These are phyloP conservation scores for Bombus fervidus DNA, from an alignment of 1,140 invertebrate genomes.

Conservation along the genomic window DNA sequence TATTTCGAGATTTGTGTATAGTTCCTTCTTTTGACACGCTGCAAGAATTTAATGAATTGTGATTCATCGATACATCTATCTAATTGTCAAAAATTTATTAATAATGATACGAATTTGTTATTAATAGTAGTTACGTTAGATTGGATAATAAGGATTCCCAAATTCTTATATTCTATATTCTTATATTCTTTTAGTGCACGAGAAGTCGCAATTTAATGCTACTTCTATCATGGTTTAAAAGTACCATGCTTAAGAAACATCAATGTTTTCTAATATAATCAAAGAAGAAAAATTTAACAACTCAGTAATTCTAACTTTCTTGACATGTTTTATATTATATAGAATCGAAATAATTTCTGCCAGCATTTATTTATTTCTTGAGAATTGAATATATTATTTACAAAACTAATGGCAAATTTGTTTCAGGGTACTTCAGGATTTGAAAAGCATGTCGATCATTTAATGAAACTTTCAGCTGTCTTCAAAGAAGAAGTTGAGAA, in stretches of 20 bases:
- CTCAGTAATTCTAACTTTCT: background rate
- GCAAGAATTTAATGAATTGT: background rate
- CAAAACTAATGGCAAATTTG: background rate
- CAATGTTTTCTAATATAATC: background rate
- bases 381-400: background rate
- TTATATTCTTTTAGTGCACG: no score
- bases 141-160: background rate
- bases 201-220: no score
- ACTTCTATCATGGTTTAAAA: no score
- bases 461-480: constrained; percentile 81
- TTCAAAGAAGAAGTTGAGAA: constrained; percentile 78
- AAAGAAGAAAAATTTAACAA: no score
- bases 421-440: constrained; percentile 82
- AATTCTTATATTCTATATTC: background rate
- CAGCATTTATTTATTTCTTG: background rate
- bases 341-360: background rate
- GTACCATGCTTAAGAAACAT: background rate
- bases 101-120: background rate
- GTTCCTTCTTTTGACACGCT: no score
- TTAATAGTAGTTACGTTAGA: background rate
- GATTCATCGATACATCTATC: background rate
- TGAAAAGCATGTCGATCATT: constrained; percentile 83
- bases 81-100: background rate
- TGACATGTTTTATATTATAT: background rate
- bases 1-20: background rate